phyloP scores from a whole-genome alignment of 2,888 invertebrate genomes.

The Agonopterix arenella region DNA sequence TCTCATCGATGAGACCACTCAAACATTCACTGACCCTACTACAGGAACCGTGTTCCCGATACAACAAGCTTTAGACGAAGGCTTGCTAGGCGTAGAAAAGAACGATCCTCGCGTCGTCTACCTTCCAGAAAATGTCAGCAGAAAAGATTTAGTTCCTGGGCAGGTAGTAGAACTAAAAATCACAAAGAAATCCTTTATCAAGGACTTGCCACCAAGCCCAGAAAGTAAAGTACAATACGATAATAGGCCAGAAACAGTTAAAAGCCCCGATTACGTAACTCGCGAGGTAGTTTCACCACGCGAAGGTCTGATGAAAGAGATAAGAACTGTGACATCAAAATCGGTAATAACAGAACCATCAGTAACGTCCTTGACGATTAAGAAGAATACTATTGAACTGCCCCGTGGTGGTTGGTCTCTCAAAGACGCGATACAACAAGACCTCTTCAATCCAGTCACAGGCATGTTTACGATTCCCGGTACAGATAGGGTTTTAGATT shows the following conservation, averaged over 20 bases:
- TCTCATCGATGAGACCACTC: slow-evolving; percentile 86
- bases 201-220: slow-evolving; percentile 62
- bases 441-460: slow-evolving; percentile 87
- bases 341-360: slow-evolving; percentile 62
- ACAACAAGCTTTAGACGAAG: slow-evolving; percentile 86
- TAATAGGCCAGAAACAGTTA: slow-evolving; percentile 74
- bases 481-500: slow-evolving; percentile 88
- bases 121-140: slow-evolving; percentile 53
- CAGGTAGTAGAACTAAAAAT: slow-evolving; percentile 72
- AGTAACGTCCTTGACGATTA: slow-evolving; percentile 70
- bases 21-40: slow-evolving; percentile 86
- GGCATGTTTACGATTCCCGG: slow-evolving; percentile 92
- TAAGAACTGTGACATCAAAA: slow-evolving; percentile 59
- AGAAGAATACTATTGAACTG: slow-evolving; percentile 85
- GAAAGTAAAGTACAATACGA: slow-evolving; percentile 70
- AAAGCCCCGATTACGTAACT: slow-evolving; percentile 71
- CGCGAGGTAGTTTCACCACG: slow-evolving; percentile 34
- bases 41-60: slow-evolving; percentile 84
- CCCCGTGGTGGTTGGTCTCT: slow-evolving; percentile 91
- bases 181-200: slow-evolving; percentile 69
- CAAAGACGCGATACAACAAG: slow-evolving; percentile 88
- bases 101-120: slow-evolving; percentile 59
- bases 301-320: slow-evolving; percentile 39
- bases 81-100: slow-evolving; percentile 80
- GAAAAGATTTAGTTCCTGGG: slow-evolving; percentile 59